Evolutionary conservation across 2,797 vertebrate genomes (phyloP), one percentile per base, ranked within the genome.

Genomic region (Cichlasoma orientale): DNA sequence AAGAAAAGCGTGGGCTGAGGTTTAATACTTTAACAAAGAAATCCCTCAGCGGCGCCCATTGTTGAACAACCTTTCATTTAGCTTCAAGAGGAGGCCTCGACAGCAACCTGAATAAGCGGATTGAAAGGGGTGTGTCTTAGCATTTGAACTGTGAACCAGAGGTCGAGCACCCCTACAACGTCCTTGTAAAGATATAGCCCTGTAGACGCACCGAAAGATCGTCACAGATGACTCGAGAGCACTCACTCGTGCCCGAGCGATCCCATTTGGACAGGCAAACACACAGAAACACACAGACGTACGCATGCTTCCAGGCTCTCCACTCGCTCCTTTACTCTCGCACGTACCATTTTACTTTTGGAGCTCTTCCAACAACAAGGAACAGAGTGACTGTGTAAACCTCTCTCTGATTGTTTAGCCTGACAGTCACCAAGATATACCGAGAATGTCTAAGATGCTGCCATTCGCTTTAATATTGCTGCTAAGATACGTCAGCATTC

Each of bases 341-440:
- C 44, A 9, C 69, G 38, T 72, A 70, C 71, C 61, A 16, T 83
- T 77, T 73, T 77, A 13, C 4, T 59, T 77, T 81, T 82, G 83
- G 88, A 69, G 72, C 13, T 8, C 18, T 13, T 84, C 77, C 82
- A 87, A 70, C 85, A 71, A 87, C 23, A 52, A 74, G 63, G 74
- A 79, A 84, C 89, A 80, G 68, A 1, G 25, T 38, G 77, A 75
- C 86, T 93, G 86, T 91, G 84, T 93, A 92, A 94, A 94, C 91
- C 36, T 66, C 56, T 73, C 89, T 86, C 78, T 77, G 87, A 85
- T 85, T 94, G 92, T 94, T 93, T 93, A 92, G 86, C 88, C 86
- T 83, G 80, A 82, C 71, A 47, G 82, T 92, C 92, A 89, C 56
- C 7, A 87, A 88, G 91, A 91, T 89, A 89, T 82, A 92, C 61